Evolutionary conservation across 2,113 vertebrate species (phyloP), one percentile per base, ranked within the genome.

Genomic region (Dicentrarchus labrax): DNA sequence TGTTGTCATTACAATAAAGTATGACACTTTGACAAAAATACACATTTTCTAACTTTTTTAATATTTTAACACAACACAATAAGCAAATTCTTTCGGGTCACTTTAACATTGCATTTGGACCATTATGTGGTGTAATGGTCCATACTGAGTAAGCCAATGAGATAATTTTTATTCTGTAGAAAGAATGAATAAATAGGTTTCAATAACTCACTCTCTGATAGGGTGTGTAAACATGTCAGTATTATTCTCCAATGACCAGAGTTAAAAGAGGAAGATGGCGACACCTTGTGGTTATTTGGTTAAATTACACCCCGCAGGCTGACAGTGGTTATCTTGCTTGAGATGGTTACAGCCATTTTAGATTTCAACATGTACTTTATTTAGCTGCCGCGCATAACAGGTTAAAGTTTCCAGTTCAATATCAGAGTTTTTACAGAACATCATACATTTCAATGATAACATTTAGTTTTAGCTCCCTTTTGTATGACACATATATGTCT

Each of bases 221-320:
- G 0, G 11, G 13, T 51, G 21, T 56, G n/a, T 43, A 15, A 24
- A 76, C 12, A n/a, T 19, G 6, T 24, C 10, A 53, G 2, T 21
- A 39, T 47, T 16, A 21, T 3, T 6, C 5, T 5, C 12, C 48
- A 39, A 17, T 59, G 30, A 54, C 2, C 15, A 60, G 21, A 43
- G 0, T 9, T 41, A 75, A 47, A 67, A 8, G 45, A 41, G 22
- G 24, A n/a, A 5, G 16, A 39, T 2, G n/a, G 56, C 7, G 87
- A 77, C 87, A 9, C 39, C 68, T 48, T 48, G 78, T 74, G 91
- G 75, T 30, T 0, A 19, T 45, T 67, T 56, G 1, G 2, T 11
- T 8, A 45, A 22, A 80, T 19, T 64, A 41, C 86, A 83, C 8
- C 15, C 11, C 3, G 19, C 19, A 65, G 39, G 10, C 21, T 0